Evolutionary conservation across 2,113 vertebrate genomes (phyloP).

Genomic region (Atlantisia rogersi): DNA sequence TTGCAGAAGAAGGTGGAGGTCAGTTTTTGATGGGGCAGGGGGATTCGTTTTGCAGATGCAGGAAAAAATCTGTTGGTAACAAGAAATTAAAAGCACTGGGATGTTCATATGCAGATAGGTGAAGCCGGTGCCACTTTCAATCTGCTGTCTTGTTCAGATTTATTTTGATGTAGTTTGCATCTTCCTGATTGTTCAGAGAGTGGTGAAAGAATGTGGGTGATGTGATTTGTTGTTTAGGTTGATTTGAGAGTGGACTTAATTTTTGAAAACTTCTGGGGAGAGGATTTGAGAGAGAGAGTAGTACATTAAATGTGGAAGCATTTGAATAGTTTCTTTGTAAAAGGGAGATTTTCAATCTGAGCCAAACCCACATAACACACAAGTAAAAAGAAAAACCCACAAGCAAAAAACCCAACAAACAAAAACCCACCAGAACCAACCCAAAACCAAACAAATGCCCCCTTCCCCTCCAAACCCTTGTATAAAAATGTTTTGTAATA

Average conservation of each 20-base stretch:
- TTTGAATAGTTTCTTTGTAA: not conserved
- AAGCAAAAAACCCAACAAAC: not conserved
- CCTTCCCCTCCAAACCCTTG: no score
- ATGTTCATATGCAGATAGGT: not conserved
- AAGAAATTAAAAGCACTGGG: not conserved
- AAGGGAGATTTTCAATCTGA: not conserved
- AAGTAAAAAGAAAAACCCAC: no score
- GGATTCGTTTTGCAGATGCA: not conserved
- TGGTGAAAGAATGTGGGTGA: not conserved
- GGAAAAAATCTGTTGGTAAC: not conserved
- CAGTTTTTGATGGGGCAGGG: rapidly evolving
- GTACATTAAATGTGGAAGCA: not conserved
- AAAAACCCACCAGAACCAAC: no score
- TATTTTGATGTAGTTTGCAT: not conserved
- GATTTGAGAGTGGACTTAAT: not conserved
- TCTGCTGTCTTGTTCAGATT: not conserved
- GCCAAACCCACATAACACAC: not conserved
- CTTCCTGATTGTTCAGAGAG: not conserved
- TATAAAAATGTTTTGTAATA: not conserved
- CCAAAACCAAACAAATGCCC: no score
- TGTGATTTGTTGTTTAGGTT: not conserved
- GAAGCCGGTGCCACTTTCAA: not conserved
- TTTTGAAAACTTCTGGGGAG: not conserved
- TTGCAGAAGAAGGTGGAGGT: not conserved
- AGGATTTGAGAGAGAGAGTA: not conserved